Conservation (phyloP, 2,797 vertebrate genomes). For the Anas georgica region DNA sequence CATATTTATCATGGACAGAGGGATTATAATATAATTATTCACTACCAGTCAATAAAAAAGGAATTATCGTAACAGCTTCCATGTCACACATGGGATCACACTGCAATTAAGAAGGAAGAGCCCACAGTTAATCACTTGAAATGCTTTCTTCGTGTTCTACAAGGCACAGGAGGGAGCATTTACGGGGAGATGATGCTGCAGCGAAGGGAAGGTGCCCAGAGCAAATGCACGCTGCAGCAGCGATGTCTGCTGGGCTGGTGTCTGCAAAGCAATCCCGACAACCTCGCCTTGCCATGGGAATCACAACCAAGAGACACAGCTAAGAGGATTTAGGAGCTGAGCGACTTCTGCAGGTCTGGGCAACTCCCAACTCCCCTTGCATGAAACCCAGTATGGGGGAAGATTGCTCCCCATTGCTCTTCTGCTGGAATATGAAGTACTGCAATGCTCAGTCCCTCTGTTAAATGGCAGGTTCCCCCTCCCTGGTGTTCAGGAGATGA, state of each 20-base stretch:
- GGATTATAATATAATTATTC: not conserved
- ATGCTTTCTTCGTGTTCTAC: not conserved
- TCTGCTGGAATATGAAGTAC: not conserved
- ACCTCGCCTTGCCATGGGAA: not conserved
- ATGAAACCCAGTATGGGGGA: not conserved
- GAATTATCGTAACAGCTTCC: slow-evolving; percentile 1
- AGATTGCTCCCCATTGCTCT: not conserved
- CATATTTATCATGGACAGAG: not conserved
- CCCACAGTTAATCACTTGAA: not conserved
- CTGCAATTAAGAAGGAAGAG: not conserved
- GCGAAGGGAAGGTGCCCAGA: not conserved
- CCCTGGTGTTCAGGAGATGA: not conserved
- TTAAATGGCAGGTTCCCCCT: not conserved
- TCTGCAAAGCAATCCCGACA: not conserved
- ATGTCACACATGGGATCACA: not conserved
- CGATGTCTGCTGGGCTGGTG: accelerated
- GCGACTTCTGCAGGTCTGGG: not conserved
- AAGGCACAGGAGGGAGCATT: not conserved
- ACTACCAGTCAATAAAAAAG: not conserved
- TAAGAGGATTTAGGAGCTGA: not conserved
- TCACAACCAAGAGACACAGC: not conserved
- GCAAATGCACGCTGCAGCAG: too few species aligned
- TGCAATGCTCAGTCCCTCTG: not conserved
- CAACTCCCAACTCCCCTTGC: too few species aligned
- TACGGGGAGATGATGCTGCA: not conserved